Conservation (phyloP, 2,113 vertebrate genomes). For the Vireo altiloquus region DNA sequence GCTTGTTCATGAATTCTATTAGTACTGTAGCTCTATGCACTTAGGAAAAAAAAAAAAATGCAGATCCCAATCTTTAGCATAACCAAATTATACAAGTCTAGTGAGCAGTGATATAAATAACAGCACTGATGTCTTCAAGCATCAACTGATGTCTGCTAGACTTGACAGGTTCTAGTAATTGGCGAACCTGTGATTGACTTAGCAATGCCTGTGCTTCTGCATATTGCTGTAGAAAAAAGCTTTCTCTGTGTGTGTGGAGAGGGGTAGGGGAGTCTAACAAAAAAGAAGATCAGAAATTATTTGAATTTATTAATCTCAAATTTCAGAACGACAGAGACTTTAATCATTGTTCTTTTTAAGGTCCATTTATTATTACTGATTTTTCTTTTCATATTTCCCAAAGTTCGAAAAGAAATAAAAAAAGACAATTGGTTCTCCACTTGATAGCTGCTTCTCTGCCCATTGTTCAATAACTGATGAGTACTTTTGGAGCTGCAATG, state of each 20-base stretch:
- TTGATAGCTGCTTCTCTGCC: background rate
- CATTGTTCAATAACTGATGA: background rate
- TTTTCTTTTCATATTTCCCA: background rate
- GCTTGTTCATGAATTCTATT: constrained; percentile 16
- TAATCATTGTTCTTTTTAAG: background rate
- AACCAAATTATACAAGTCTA: constrained; percentile 45
- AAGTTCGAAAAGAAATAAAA: background rate
- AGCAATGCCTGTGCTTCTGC: background rate
- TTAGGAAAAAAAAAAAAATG: background rate
- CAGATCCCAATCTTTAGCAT: constrained; percentile 20
- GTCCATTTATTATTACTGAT: background rate
- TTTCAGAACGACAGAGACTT: background rate
- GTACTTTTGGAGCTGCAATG: background rate
- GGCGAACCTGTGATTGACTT: constrained; percentile 37
- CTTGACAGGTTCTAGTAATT: constrained; percentile 31
- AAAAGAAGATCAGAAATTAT: background rate
- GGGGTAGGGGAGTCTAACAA: background rate
- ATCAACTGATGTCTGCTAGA: constrained; percentile 8
- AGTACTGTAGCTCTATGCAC: background rate
- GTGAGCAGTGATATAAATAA: constrained; percentile 39
- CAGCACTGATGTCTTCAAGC: constrained; percentile 21
- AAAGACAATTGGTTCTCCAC: background rate
- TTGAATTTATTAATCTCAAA: constrained; percentile 8
- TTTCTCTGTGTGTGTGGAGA: background rate
- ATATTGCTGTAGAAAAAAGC: background rate